These are phyloP conservation scores for Leucoraja ocellata DNA, from an alignment of 2,797 vertebrate species.

Conservation along the genomic window DNA sequence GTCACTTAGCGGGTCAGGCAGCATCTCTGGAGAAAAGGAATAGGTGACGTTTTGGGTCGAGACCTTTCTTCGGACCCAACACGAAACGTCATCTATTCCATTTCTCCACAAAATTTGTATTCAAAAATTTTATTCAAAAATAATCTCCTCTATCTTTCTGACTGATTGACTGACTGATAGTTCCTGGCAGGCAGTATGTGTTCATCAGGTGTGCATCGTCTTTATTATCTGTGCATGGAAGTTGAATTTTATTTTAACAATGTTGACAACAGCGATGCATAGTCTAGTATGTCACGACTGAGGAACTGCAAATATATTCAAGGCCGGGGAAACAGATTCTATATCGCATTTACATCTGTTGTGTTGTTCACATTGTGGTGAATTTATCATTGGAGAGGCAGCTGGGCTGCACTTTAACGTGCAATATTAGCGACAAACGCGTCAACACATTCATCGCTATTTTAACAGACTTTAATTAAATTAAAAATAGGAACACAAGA, in stretches of 20 bases:
- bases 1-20: no score
- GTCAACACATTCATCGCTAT: slow-evolving; percentile 14
- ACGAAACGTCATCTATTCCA: no score
- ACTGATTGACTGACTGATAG: no score
- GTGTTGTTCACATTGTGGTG: neutral
- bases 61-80: no score
- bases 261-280: neutral
- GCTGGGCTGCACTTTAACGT: slow-evolving; percentile 5
- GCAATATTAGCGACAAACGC: slow-evolving; percentile 16
- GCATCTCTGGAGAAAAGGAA: no score
- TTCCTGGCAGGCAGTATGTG: neutral
- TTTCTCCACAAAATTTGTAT: no score
- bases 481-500: neutral
- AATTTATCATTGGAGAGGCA: neutral
- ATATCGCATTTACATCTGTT: neutral
- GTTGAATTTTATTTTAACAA: neutral
- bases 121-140: no score
- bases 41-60: no score
- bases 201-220: neutral
- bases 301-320: slow-evolving; percentile 7
- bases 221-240: neutral
- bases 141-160: no score
- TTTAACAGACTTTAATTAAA: slow-evolving; percentile 25
- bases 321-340: neutral
- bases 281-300: neutral